These are phyloP conservation scores for Ypsolopha scabrella DNA, from an alignment of 2,888 invertebrate genomes.

Conservation along the genomic window DNA sequence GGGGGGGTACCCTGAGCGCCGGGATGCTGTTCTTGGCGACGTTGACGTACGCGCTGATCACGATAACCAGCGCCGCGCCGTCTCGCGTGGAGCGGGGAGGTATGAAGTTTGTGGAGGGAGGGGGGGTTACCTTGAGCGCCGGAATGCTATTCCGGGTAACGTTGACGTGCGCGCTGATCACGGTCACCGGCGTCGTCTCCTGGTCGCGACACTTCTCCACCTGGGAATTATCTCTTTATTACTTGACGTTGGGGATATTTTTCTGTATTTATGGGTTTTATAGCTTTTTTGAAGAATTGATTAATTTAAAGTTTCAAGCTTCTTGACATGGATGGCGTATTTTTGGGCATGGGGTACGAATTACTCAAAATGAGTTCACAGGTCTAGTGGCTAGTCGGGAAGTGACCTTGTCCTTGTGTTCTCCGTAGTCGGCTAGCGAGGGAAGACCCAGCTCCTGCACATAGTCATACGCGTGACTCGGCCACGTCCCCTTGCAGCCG, in stretches of 20 bases:
- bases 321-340: background rate
- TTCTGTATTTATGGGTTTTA: background rate
- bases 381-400: background rate
- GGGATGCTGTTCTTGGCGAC: too few relatives aligned
- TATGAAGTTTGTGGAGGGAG: too few relatives aligned
- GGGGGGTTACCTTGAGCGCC: slow-evolving; percentile 40
- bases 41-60: too few relatives aligned
- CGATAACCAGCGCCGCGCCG: too few relatives aligned
- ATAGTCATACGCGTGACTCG: slow-evolving; percentile 44
- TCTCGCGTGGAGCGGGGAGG: background rate
- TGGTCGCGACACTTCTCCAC: slow-evolving; percentile 29
- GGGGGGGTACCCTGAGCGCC: too few relatives aligned
- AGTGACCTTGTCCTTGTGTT: slow-evolving; percentile 31
- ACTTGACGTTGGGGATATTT: background rate
- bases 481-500: slow-evolving; percentile 51
- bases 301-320: too few relatives aligned
- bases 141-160: slow-evolving; percentile 38
- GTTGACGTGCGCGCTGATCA: slow-evolving; percentile 45
- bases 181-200: slow-evolving; percentile 33
- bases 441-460: slow-evolving; percentile 35
- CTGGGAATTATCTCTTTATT: slow-evolving; percentile 12
- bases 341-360: background rate
- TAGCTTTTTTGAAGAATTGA: too few relatives aligned
- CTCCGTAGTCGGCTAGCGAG: slow-evolving; percentile 32
- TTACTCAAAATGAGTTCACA: background rate